Evolutionary conservation across 2,797 vertebrate species (phyloP).

Genomic region (Leptoclinus maculatus): DNA sequence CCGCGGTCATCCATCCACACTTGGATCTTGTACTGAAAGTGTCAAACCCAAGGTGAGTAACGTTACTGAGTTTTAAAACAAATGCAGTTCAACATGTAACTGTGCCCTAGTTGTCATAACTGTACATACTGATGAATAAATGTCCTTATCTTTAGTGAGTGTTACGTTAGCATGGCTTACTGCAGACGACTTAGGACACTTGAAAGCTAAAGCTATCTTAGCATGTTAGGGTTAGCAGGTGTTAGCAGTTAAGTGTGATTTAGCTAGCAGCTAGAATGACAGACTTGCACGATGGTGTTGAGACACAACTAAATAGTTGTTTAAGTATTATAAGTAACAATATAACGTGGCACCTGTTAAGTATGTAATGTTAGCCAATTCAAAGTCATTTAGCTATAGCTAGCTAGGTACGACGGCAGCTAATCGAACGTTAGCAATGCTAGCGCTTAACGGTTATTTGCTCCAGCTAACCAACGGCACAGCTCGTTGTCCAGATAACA

Average conservation of each 20-base stretch:
- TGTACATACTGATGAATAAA: accelerated
- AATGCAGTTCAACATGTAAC: accelerated
- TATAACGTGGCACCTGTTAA: accelerated
- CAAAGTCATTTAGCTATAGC: not conserved
- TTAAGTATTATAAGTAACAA: not conserved
- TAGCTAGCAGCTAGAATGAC: not conserved
- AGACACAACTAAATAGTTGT: not conserved
- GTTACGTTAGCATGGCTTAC: accelerated
- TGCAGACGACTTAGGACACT: not conserved
- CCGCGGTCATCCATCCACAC: conserved; percentile 47
- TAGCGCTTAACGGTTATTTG: not conserved
- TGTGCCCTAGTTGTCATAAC: accelerated
- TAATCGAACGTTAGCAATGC: not conserved
- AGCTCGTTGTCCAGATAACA: too few species aligned
- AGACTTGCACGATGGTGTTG: not conserved
- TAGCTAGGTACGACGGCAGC: not conserved
- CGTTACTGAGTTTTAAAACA: accelerated
- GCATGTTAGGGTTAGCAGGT: conserved; percentile 11
- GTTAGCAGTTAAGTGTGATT: not conserved
- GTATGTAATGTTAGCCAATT: not conserved
- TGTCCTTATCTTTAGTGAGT: accelerated
- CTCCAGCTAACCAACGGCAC: not conserved
- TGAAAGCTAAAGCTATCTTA: conserved; percentile 24
- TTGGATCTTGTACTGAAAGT: conserved; percentile 36
- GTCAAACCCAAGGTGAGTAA: conserved; percentile 83